Base-by-base conservation (phyloP, 2,113 vertebrate species). In the Mormoops blainvillei region DNA sequence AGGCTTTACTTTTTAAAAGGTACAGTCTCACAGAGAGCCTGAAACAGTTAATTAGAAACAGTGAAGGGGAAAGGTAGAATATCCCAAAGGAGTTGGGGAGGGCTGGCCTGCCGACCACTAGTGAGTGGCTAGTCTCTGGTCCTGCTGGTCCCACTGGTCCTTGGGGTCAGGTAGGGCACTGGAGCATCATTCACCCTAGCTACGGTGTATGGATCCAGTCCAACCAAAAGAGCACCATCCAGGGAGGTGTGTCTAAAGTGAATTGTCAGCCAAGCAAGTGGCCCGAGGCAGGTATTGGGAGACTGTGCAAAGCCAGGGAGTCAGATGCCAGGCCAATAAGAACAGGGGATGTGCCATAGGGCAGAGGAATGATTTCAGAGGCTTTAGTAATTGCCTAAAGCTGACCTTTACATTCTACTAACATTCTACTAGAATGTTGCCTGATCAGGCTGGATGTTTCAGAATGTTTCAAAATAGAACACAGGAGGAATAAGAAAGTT, bases 191-290 rank as follows among this genome's bases (percentile, higher is more conserved):
- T 43, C 48, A 28, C 4, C 1, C 6, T 13, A 61, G n/a, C 33
- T 19, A 58, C 38, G 20, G 20, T 28, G 18, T 11, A 61, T 15
- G 22, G 6, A 71, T 41, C 19, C 56, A 56, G 3, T 15, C 24
- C 8, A 0, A 1, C 6, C 7, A 1, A 1, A 3, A 28, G 31
- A 28, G 28, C 33, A 18, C 19, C 22, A 33, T 11, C 36, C 48
- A 67, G 52, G 36, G 41, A 76, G 52, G 12, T 54, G 33, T 38
- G 50, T 63, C 41, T 67, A 65, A 36, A 87, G 56, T 18, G 9
- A 92, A 67, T 15, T 31, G 16, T 65, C 52, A 33, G 68, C 63
- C 33, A 16, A 82, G 45, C 28, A 31, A 52, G 31, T 13, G 28
- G 19, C 65, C 91, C 0, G 1, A 48, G 73, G 65, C 65, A 45